Evolutionary conservation across 2,113 vertebrate species (phyloP).

Genomic region (Cyphomyrus discorhynchus): DNA sequence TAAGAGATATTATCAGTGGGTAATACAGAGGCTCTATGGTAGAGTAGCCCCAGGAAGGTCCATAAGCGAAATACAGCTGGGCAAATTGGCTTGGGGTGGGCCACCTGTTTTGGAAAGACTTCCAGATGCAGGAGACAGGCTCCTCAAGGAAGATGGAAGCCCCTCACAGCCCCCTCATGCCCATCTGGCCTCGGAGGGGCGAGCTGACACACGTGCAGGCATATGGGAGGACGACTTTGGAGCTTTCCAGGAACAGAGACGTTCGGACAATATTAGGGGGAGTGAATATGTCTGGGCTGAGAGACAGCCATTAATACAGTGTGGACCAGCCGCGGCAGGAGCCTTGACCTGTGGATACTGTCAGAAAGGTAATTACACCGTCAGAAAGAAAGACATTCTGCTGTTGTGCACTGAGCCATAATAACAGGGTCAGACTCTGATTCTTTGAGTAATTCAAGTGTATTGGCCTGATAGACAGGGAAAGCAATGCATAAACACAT

Average conservation of each 20-base stretch:
- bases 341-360: neutral
- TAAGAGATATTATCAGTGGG: neutral
- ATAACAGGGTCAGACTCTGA: neutral
- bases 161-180: neutral
- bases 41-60: neutral
- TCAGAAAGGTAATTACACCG: neutral
- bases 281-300: conserved; percentile 1
- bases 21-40: neutral
- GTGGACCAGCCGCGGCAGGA: neutral
- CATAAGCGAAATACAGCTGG: neutral
- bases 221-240: neutral
- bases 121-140: neutral
- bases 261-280: neutral
- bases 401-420: neutral
- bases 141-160: neutral
- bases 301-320: neutral
- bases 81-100: neutral
- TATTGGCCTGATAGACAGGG: neutral
- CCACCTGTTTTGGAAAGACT: neutral
- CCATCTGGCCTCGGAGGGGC: neutral
- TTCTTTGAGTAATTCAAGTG: neutral
- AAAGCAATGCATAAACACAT: neutral
- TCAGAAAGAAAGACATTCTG: neutral
- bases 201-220: neutral
- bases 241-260: neutral